A percentile compares a stretch with the other conserved stretches of the same genome.
phyloP scores from a whole-genome alignment of 2,113 vertebrate genomes.

The Sinocyclocheilus maitianheensis region DNA sequence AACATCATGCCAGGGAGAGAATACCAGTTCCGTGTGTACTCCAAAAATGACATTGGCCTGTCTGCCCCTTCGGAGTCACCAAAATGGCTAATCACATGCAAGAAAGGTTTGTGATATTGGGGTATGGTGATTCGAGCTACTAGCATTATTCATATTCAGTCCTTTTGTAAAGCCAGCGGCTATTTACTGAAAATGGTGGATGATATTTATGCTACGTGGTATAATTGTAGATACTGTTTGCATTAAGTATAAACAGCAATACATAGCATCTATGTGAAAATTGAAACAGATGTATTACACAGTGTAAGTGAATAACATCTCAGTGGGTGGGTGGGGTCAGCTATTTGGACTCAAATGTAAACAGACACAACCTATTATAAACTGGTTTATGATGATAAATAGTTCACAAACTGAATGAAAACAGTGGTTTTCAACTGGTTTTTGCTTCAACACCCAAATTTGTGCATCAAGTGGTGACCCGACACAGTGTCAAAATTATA shows the following conservation, averaged over 20 bases:
- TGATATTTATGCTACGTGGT: background rate
- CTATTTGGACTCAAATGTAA: background rate
- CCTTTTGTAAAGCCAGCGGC: background rate
- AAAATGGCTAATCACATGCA: slow-evolving; percentile 79
- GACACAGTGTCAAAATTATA: background rate
- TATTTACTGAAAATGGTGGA: background rate
- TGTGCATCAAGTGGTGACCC: background rate
- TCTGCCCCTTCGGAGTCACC: slow-evolving; percentile 82
- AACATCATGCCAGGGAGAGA: slow-evolving; percentile 82
- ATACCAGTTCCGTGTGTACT: slow-evolving; percentile 88
- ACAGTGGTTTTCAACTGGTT: too few species aligned
- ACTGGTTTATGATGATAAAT: too few species aligned
- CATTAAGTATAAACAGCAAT: background rate
- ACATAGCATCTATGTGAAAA: slow-evolving; percentile 67
- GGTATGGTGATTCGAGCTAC: background rate
- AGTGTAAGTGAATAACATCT: background rate
- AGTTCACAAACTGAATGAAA: too few species aligned
- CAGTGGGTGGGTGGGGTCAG: background rate
- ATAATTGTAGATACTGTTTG: background rate
- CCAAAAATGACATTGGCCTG: slow-evolving; percentile 84
- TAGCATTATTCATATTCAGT: background rate
- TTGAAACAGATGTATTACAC: background rate
- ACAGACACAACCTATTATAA: too few species aligned
- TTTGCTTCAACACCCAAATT: background rate
- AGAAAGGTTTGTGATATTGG: slow-evolving; percentile 70